Percentiles rank a stretch among this genome's conserved stretches.
Conservation (phyloP, 2,888 invertebrate species). For the Chirona hameri region DNA sequence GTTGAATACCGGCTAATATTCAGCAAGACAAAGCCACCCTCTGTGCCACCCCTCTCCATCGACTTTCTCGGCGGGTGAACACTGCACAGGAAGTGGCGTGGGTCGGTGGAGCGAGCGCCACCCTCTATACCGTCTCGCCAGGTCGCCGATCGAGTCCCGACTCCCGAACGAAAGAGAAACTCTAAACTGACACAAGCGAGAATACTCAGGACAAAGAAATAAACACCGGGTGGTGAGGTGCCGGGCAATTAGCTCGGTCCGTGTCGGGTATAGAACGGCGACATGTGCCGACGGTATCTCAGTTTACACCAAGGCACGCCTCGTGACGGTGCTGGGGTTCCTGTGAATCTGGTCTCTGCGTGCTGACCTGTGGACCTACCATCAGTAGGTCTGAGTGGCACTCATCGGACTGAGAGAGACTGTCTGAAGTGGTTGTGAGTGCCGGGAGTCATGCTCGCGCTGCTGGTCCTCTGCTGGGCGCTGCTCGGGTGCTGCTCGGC, state of each 20-base stretch:
- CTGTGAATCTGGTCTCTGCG: not conserved
- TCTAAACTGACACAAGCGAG: not conserved
- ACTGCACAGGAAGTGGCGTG: no score
- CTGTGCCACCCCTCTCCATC: not conserved
- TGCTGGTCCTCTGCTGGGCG: not conserved
- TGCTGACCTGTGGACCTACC: no score
- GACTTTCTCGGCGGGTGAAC: not conserved
- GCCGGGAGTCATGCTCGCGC: not conserved
- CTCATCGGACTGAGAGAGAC: not conserved
- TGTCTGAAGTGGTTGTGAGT: no score
- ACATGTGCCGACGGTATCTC: not conserved
- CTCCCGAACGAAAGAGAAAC: not conserved
- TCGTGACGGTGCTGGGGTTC: not conserved
- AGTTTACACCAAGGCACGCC: not conserved
- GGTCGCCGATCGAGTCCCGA: not conserved
- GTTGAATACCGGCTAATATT: not conserved
- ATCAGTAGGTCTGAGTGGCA: no score
- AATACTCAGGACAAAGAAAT: not conserved
- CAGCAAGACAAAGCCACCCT: not conserved
- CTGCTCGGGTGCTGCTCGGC: not conserved
- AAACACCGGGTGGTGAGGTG: not conserved
- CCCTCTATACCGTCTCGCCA: not conserved
- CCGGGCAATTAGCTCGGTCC: not conserved
- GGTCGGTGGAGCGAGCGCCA: not conserved
- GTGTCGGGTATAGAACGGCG: not conserved